Percentiles rank a stretch among this genome's conserved stretches.
Evolutionary conservation across 2,113 vertebrate genomes (phyloP).

Genomic region (Stigmatopora argus): DNA sequence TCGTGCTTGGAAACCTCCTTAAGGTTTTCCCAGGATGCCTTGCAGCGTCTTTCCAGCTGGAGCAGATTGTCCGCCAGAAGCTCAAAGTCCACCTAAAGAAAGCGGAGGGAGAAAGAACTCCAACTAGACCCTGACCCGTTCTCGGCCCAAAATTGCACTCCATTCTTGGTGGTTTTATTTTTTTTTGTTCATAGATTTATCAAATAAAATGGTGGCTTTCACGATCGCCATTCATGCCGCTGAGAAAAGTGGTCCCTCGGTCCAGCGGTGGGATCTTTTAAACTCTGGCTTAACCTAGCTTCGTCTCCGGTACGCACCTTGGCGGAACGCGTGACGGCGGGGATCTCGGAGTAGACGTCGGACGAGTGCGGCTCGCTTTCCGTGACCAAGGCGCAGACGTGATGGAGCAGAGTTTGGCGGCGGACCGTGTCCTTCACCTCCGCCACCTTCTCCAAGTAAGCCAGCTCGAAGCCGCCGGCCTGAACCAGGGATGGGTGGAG

Average conservation of each 20-base stretch:
- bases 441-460: slow-evolving; percentile 92
- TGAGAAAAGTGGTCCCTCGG: too few species aligned
- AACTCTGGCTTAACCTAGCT: too few species aligned
- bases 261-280: too few species aligned
- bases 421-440: slow-evolving; percentile 98
- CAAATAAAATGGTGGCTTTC: too few species aligned
- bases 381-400: slow-evolving; percentile 83
- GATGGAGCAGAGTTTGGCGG: slow-evolving; percentile 87
- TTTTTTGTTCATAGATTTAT: too few species aligned
- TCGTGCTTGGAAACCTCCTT: slow-evolving; percentile 87
- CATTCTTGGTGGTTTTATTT: too few species aligned
- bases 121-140: too few species aligned
- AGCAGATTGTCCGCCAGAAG: slow-evolving; percentile 82
- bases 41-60: slow-evolving; percentile 84
- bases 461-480: slow-evolving; percentile 91
- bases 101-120: not conserved
- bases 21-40: slow-evolving; percentile 85
- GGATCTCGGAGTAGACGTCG: slow-evolving; percentile 90
- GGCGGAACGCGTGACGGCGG: slow-evolving; percentile 83
- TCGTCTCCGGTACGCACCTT: slow-evolving; percentile 74
- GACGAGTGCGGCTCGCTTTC: slow-evolving; percentile 84
- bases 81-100: slow-evolving; percentile 86
- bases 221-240: too few species aligned
- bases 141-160: too few species aligned
- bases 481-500: slow-evolving; percentile 29